These are phyloP conservation scores for Clarias macrocephalus DNA, from an alignment of 2,113 vertebrate genomes.

Conservation along the genomic window DNA sequence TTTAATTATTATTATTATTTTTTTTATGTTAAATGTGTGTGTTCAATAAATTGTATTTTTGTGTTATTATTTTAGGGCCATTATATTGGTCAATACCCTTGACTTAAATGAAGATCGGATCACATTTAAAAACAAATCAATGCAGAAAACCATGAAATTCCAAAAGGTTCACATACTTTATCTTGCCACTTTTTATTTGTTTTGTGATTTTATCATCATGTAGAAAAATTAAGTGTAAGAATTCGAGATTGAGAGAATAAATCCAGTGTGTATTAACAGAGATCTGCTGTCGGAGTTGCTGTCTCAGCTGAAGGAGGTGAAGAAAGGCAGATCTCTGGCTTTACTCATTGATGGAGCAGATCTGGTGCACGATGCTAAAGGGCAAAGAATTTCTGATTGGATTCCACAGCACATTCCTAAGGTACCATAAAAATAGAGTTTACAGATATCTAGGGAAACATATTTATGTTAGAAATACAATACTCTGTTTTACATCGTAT, in stretches of 20 bases:
- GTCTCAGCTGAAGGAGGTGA: slow-evolving; percentile 54
- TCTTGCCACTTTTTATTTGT: too few relatives aligned
- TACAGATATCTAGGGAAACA: not conserved
- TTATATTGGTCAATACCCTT: too few relatives aligned
- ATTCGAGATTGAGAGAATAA: not conserved
- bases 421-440: slow-evolving; percentile 58
- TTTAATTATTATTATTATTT: too few relatives aligned
- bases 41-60: too few relatives aligned
- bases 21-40: too few relatives aligned
- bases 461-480: not conserved
- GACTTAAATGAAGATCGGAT: too few relatives aligned
- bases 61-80: too few relatives aligned
- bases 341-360: slow-evolving; percentile 81
- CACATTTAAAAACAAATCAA: too few relatives aligned
- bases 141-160: too few relatives aligned
- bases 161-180: too few relatives aligned
- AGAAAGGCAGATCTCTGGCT: slow-evolving; percentile 64
- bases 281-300: slow-evolving; percentile 77
- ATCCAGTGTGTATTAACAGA: slow-evolving; percentile 59
- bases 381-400: slow-evolving; percentile 79
- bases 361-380: slow-evolving; percentile 65
- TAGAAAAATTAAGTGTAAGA: not conserved
- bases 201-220: too few relatives aligned
- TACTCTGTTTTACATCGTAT: not conserved
- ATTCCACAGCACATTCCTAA: slow-evolving; percentile 78